Conservation (phyloP, 2,888 invertebrate species). For the Drosophila acutilabella region DNA sequence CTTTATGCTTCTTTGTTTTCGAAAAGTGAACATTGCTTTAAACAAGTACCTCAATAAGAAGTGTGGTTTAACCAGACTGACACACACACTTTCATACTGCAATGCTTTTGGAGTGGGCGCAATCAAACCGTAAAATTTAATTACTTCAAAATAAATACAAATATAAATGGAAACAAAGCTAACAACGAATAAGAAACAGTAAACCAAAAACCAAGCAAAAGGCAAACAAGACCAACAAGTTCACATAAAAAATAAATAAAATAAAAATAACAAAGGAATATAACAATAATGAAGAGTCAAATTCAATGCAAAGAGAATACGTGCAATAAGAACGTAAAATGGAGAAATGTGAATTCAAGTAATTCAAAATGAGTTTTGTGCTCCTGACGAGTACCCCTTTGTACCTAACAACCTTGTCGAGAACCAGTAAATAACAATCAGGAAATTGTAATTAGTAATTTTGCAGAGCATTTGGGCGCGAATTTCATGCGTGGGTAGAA, state of each 20-base stretch:
- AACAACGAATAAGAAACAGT: slow-evolving; percentile 51
- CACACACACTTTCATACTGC: not conserved
- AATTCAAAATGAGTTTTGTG: slow-evolving; percentile 23
- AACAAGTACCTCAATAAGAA: slow-evolving; percentile 11
- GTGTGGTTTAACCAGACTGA: not conserved
- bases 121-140: slow-evolving; percentile 70
- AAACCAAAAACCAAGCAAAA: slow-evolving; percentile 45
- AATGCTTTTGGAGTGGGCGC: slow-evolving; percentile 4
- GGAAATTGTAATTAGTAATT: slow-evolving; percentile 56
- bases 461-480: slow-evolving; percentile 36
- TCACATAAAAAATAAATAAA: slow-evolving; percentile 20
- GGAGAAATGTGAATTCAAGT: not conserved
- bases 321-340: not conserved
- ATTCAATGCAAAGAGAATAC: not conserved
- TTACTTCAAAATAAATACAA: slow-evolving; percentile 71
- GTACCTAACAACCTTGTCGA: slow-evolving; percentile 19
- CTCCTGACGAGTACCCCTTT: slow-evolving; percentile 14
- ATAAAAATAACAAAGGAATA: slow-evolving; percentile 25
- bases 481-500: slow-evolving; percentile 17
- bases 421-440: slow-evolving; percentile 58
- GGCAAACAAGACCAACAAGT: slow-evolving; percentile 11
- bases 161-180: slow-evolving; percentile 55
- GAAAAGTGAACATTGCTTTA: not conserved
- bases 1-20: too few species aligned
- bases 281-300: slow-evolving; percentile 17